Base-by-base conservation (phyloP, 2,888 invertebrate species). In the Pteria penguin region DNA sequence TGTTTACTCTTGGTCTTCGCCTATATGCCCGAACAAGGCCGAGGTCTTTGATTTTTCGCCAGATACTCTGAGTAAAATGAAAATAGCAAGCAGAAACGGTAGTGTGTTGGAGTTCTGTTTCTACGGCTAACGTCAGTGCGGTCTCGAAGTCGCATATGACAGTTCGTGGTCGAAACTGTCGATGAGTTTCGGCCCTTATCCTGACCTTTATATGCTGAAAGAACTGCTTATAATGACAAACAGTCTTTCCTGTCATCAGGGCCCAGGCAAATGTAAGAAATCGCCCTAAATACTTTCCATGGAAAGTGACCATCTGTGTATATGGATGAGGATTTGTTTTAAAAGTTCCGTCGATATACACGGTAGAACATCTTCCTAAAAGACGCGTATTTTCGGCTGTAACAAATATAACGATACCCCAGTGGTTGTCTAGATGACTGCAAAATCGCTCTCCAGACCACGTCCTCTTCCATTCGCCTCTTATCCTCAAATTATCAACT, bases 31-130 rank as follows among this genome's bases (percentile, higher is more conserved):
- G 1, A 26, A 54, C 36, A 4, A 67, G 61, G 22, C 73, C 67
- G 5, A 73, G 27, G 18, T 67, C 60, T 33, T 73, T 67, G 4
- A 73, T 62, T 33, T 67, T 58, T 11, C 67, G 18, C 68, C 73
- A 73, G 14, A 73, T n/a, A 32, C 67, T 73, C 24, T 73, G 73
- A 5, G 36, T 29, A 29, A 73, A 68, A 27, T 67, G 73, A 31
- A 73, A 73, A 60, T 73, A 73, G 29, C 61, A 73, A 1, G 26
- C 68, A 11, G 14, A 24, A 32, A 61, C 14, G 24, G 33, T 61
- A 18, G 67, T 67, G n/a, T 31, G 70, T 5, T 45, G 58, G 4
- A 72, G 45, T 58, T 72, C 66, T 0, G 65, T 72, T 57, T 72
- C 72, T 11, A 72, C 18, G 2, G 72, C 72, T 14, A 60, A 27